These are phyloP conservation scores for Globodera rostochiensis DNA, from an alignment of 1,140 invertebrate species.

Conservation along the genomic window DNA sequence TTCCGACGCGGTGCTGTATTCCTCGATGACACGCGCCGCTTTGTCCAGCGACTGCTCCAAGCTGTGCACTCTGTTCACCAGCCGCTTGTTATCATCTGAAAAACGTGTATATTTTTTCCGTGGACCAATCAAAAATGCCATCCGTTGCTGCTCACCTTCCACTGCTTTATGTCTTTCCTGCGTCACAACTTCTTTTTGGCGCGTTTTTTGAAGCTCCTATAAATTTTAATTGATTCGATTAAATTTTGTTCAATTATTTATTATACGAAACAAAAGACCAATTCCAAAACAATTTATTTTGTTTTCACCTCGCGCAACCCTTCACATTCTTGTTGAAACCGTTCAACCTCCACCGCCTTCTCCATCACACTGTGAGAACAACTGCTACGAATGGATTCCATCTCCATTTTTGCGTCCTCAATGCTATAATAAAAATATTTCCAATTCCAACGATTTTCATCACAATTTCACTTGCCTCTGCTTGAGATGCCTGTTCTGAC, in stretches of 20 bases:
- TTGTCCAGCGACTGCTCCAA: constrained; percentile 24
- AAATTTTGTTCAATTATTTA: too few relatives aligned
- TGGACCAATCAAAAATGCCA: not conserved
- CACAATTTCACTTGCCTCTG: constrained; percentile 9
- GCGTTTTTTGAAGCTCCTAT: constrained; percentile 4
- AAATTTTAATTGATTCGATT: too few relatives aligned
- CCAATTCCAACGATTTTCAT: constrained; percentile 1
- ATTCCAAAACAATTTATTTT: too few relatives aligned
- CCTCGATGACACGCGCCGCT: constrained; percentile 17
- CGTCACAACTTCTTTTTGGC: constrained; percentile 8
- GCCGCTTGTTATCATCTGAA: constrained; percentile 2
- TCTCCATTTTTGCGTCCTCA: not conserved
- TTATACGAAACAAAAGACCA: too few relatives aligned
- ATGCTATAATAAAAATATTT: not conserved
- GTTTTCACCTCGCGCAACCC: not conserved
- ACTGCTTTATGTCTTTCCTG: constrained; percentile 8
- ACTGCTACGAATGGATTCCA: not conserved
- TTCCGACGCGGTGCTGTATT: constrained; percentile 18
- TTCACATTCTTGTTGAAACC: constrained; percentile 20
- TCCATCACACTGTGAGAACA: constrained; percentile 5
- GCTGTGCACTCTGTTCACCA: not conserved
- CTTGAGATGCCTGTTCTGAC: constrained; percentile 10
- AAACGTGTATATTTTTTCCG: not conserved
- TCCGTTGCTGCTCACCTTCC: not conserved
- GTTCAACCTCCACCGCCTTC: constrained; percentile 22